phyloP scores from a whole-genome alignment of 2,113 vertebrate genomes.

The Aepyceros melampus region DNA sequence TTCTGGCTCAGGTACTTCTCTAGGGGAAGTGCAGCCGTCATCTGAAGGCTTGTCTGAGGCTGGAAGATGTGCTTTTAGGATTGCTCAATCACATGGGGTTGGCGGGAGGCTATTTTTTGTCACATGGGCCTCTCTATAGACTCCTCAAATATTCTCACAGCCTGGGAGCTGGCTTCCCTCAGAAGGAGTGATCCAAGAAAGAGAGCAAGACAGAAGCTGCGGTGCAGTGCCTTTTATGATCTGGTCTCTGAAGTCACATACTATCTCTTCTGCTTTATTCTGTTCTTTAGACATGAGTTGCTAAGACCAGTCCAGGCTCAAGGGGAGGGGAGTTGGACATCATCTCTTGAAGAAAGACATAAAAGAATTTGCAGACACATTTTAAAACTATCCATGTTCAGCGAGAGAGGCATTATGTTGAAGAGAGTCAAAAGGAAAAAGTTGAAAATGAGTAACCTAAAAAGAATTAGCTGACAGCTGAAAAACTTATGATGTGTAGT shows the following conservation, averaged over 20 bases:
- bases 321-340: neutral
- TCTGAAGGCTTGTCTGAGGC: neutral
- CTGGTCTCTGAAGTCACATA: neutral
- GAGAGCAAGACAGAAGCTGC: neutral
- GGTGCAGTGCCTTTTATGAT: neutral
- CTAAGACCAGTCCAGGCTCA: neutral
- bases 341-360: neutral
- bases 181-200: neutral
- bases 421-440: neutral
- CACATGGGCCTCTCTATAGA: neutral
- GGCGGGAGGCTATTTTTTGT: neutral
- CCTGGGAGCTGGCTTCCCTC: neutral
- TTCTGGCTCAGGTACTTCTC: neutral
- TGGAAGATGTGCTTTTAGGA: neutral
- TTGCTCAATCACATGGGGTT: neutral
- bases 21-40: neutral
- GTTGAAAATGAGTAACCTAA: slow-evolving; percentile 5
- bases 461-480: slow-evolving; percentile 34
- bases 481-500: neutral
- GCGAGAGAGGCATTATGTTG: neutral
- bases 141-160: neutral
- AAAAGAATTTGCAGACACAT: neutral
- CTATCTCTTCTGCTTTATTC: neutral
- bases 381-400: neutral
- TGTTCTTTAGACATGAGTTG: neutral